Percentiles rank a stretch among this genome's conserved stretches.
These are phyloP conservation scores for Orcinus orca DNA, from an alignment of 2,113 vertebrate species.

Conservation along the genomic window DNA sequence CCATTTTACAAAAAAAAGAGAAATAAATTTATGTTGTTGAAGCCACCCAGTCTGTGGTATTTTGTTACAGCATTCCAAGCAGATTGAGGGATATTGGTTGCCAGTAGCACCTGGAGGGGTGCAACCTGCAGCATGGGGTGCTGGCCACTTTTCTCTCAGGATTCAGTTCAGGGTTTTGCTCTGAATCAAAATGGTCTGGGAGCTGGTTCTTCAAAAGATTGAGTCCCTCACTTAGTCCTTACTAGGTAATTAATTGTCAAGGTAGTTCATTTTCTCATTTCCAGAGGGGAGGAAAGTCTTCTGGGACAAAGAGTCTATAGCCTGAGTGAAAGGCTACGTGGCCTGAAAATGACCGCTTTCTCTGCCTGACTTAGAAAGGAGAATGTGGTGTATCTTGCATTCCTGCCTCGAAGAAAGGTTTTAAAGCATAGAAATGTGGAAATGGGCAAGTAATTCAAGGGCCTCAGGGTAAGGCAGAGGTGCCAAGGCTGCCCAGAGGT, in stretches of 20 bases:
- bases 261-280: constrained; percentile 35
- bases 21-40: background rate
- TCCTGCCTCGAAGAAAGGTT: constrained; percentile 56
- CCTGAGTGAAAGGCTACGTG: background rate
- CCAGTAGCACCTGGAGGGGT: background rate
- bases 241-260: constrained; percentile 1
- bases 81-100: background rate
- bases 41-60: background rate
- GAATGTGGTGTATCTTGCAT: background rate
- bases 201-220: constrained; percentile 29
- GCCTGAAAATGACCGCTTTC: background rate
- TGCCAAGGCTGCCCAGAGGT: constrained; percentile 70
- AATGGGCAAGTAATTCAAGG: constrained; percentile 63
- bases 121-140: too few relatives aligned
- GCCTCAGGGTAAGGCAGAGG: constrained; percentile 49
- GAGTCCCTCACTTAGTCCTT: background rate
- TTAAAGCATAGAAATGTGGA: constrained; percentile 65
- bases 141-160: background rate
- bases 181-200: background rate
- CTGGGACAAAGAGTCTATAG: background rate
- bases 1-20: background rate
- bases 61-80: background rate
- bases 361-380: constrained; percentile 51
- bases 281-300: background rate
- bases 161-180: constrained; percentile 24